Conservation (phyloP, 1,140 invertebrate species). For the Papilio helenus region DNA sequence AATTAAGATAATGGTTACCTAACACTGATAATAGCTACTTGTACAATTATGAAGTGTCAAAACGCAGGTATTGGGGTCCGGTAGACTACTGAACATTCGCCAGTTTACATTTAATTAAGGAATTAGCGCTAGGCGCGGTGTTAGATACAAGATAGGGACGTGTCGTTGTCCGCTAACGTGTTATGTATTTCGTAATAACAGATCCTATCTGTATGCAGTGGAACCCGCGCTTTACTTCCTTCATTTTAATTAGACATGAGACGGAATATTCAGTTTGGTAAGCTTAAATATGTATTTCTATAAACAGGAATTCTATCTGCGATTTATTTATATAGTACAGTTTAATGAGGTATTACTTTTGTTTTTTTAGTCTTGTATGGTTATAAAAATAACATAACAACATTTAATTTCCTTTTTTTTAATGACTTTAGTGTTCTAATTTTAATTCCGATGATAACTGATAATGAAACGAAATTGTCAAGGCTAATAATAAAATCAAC, state of each 20-base stretch:
- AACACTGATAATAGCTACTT: constrained; percentile 8
- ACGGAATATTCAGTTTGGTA: background rate
- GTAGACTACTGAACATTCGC: constrained; percentile 44
- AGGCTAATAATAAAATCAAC: too few species aligned
- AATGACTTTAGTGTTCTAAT: too few species aligned
- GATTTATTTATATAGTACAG: too few species aligned
- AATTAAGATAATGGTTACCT: background rate
- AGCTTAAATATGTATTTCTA: background rate
- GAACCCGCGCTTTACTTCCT: constrained; percentile 26
- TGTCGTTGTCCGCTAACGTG: constrained; percentile 27
- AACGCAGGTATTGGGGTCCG: background rate
- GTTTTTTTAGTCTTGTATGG: too few species aligned
- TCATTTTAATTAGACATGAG: constrained; percentile 31
- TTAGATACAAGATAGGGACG: constrained; percentile 46
- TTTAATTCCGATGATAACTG: too few species aligned
- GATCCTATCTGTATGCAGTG: constrained; percentile 14
- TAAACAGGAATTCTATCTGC: background rate
- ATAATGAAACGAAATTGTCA: background rate
- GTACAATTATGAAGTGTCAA: constrained; percentile 37
- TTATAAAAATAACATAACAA: too few species aligned
- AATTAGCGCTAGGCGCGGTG: constrained; percentile 60
- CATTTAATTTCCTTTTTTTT: too few species aligned
- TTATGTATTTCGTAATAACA: constrained; percentile 32
- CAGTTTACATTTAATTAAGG: constrained; percentile 70
- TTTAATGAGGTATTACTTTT: too few species aligned